Conservation (phyloP, 2,797 vertebrate species). For the Enteromius unitaeniatus region DNA sequence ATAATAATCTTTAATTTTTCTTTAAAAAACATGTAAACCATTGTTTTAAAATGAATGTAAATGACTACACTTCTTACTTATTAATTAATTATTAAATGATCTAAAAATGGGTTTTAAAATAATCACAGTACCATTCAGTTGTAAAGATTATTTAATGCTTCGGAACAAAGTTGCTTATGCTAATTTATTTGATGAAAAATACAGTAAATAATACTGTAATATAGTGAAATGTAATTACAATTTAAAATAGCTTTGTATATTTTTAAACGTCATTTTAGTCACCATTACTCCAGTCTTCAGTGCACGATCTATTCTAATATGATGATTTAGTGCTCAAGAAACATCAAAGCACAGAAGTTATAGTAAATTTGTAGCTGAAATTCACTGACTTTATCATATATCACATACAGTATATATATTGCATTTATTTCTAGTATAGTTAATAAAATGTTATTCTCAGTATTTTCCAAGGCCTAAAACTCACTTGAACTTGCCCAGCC, state of each 20-base stretch:
- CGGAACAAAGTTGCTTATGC: background rate
- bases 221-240: background rate
- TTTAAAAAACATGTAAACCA: background rate
- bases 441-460: background rate
- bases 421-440: background rate
- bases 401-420: background rate
- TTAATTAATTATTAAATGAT: background rate
- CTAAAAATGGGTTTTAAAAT: background rate
- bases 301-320: background rate
- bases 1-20: background rate
- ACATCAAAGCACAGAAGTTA: background rate
- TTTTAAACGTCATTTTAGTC: background rate
- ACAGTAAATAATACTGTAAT: background rate
- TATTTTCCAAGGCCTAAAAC: conserved; percentile 58
- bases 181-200: background rate
- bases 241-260: conserved; percentile 3
- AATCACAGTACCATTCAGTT: background rate
- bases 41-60: background rate
- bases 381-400: background rate
- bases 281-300: background rate
- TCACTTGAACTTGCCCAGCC: conserved; percentile 97
- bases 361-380: background rate
- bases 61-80: background rate
- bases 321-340: too few relatives aligned
- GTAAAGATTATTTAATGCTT: background rate